Base-by-base conservation (phyloP, 2,888 invertebrate species). In the Gasteruption jaculator region DNA sequence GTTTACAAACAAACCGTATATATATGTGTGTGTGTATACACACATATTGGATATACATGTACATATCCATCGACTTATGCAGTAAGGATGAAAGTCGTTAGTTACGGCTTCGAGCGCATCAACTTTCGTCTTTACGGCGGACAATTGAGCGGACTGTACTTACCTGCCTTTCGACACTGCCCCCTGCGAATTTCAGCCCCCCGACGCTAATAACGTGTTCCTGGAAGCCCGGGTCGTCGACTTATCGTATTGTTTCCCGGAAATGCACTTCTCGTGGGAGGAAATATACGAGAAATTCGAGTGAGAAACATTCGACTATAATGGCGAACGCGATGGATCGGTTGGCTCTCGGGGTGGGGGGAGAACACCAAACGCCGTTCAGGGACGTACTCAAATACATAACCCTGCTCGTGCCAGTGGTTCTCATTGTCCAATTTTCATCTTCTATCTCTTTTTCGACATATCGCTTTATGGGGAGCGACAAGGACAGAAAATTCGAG, bases 271-370 rank as follows among this genome's bases (percentile, higher is more conserved):
- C 14, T 30, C 3, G 38, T 31, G n/a, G n/a, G n/a, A n/a, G n/a
- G 34, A 14, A 45, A 46, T 46, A 24, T 42, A 15, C 35, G 44
- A 43, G 22, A 37, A 29, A 33, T 37, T 31, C 26, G 27, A 32
- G 42, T 29, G 24, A 18, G 48, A 32, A 36, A 47, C 50, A 40
- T 26, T 52, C 46, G 48, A 56, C 50, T 57, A 57, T 59, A n/a
- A 63, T 59, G 60, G 59, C 61, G 60, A 56, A 54, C 53, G 48
- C 45, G n/a, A n/a, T n/a, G n/a, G n/a, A n/a, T n/a, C n/a, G n/a
- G n/a, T n/a, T n/a, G n/a, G n/a, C n/a, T n/a, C n/a, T n/a, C n/a
- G n/a, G n/a, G n/a, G n/a, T n/a, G n/a, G n/a, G n/a, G n/a, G n/a
- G n/a, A n/a, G n/a, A n/a, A n/a, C n/a, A n/a, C n/a, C n/a, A n/a